These are phyloP conservation scores for Mus spicilegus DNA, from an alignment of 2,113 vertebrate genomes.

Conservation along the genomic window DNA sequence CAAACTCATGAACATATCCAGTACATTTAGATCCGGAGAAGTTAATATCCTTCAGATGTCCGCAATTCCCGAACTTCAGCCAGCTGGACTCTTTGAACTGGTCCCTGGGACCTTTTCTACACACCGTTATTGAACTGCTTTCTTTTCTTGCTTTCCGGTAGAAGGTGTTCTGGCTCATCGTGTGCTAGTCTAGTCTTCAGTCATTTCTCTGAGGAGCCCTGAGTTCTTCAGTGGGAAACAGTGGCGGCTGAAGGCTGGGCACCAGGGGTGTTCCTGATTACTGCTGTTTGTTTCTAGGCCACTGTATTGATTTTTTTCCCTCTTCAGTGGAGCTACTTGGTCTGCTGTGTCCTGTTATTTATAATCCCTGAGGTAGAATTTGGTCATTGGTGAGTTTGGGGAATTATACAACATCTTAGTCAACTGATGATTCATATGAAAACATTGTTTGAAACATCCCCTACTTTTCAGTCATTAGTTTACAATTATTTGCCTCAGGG, in stretches of 20 bases:
- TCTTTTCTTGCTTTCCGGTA: not conserved
- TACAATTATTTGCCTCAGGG: conserved; percentile 66
- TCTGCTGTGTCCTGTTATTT: conserved; percentile 60
- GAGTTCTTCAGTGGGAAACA: conserved; percentile 50
- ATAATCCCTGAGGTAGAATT: conserved; percentile 61
- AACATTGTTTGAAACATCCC: conserved; percentile 70
- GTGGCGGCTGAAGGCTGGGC: not conserved
- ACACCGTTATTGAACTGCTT: not conserved
- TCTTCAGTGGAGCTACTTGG: conserved; percentile 57
- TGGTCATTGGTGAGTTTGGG: conserved; percentile 57
- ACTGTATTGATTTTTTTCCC: conserved; percentile 51
- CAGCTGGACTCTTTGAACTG: conserved; percentile 50
- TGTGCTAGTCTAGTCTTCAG: conserved; percentile 39
- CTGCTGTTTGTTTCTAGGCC: conserved; percentile 38
- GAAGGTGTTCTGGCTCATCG: conserved; percentile 40
- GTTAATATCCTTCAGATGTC: conserved; percentile 55
- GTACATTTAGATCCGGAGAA: conserved; percentile 47
- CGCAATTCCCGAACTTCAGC: conserved; percentile 37
- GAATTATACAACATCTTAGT: conserved; percentile 68
- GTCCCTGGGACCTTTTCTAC: conserved; percentile 15
- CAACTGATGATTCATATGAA: conserved; percentile 63
- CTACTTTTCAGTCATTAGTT: conserved; percentile 66
- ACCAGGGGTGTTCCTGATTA: not conserved
- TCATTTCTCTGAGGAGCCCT: conserved; percentile 43
- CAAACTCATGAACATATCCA: conserved; percentile 51